Evolutionary conservation across 2,797 vertebrate species (phyloP).

Genomic region (Scolopax rusticola): DNA sequence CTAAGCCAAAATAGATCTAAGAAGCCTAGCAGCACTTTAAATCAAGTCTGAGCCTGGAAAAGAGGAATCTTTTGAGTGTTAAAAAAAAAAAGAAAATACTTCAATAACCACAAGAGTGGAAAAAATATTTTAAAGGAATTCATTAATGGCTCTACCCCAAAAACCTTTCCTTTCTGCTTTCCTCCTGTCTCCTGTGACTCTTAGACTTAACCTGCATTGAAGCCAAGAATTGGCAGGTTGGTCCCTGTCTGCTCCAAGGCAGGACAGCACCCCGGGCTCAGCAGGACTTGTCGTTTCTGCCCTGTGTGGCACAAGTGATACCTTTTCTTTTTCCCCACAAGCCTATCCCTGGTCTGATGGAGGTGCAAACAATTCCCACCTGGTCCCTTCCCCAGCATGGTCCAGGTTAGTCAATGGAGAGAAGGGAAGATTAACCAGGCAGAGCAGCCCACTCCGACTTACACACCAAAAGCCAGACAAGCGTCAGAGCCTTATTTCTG

Average conservation of each 20-base stretch:
- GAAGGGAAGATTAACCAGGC: neutral
- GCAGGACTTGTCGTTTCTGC: rapidly evolving
- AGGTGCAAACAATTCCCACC: rapidly evolving
- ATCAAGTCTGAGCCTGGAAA: neutral
- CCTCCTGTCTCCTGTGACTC: neutral
- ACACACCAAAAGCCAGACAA: too few species aligned
- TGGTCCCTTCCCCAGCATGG: rapidly evolving
- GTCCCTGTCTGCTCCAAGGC: neutral
- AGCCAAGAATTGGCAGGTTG: neutral
- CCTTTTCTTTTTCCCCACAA: neutral
- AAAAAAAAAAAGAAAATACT: neutral
- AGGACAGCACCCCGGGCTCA: neutral
- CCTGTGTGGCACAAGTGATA: neutral
- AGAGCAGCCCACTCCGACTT: rapidly evolving
- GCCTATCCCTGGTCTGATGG: rapidly evolving
- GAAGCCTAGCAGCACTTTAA: neutral
- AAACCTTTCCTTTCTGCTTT: neutral
- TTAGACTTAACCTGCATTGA: neutral
- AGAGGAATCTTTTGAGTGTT: neutral
- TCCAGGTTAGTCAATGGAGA: neutral
- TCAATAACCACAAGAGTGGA: neutral
- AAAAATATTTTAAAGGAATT: neutral
- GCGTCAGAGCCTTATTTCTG: neutral
- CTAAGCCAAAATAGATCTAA: neutral
- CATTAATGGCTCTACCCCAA: neutral